Conservation (phyloP, 2,113 vertebrate species). For the Emydura subglobosa region DNA sequence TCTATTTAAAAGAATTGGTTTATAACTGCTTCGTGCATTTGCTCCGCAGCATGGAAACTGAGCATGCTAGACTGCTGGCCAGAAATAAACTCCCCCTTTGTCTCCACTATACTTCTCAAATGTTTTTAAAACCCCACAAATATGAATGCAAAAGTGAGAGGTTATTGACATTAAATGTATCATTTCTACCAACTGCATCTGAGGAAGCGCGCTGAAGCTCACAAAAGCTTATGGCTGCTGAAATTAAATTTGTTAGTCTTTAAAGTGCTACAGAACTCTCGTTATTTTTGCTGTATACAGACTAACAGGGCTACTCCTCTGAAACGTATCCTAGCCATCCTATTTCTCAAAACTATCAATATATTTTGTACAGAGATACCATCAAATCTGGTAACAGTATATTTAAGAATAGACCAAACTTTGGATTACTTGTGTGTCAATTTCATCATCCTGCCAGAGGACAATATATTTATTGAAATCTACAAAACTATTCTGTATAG, state of each 20-base stretch:
- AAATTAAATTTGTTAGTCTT: too few species aligned
- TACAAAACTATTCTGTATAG: neutral
- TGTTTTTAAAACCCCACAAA: neutral
- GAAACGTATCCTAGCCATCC: neutral
- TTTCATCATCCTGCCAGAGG: neutral
- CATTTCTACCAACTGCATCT: too few species aligned
- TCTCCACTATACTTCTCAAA: slow-evolving; percentile 7
- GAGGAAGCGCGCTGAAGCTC: too few species aligned
- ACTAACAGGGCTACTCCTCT: too few species aligned
- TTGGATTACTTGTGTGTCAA: neutral
- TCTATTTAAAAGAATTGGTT: neutral
- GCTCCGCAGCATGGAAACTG: neutral
- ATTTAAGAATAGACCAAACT: neutral
- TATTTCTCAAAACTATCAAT: neutral
- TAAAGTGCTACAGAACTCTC: too few species aligned
- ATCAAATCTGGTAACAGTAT: neutral
- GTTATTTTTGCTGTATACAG: too few species aligned
- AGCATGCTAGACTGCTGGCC: neutral
- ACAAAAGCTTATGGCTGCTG: too few species aligned
- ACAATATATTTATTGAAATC: neutral
- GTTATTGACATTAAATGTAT: slow-evolving; percentile 37
- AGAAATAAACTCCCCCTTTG: slow-evolving; percentile 9
- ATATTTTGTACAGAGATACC: slow-evolving; percentile 17
- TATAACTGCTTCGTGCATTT: neutral
- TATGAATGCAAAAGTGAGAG: slow-evolving; percentile 1